Conservation (phyloP, 2,888 invertebrate species). For the Parelbella ahira region DNA sequence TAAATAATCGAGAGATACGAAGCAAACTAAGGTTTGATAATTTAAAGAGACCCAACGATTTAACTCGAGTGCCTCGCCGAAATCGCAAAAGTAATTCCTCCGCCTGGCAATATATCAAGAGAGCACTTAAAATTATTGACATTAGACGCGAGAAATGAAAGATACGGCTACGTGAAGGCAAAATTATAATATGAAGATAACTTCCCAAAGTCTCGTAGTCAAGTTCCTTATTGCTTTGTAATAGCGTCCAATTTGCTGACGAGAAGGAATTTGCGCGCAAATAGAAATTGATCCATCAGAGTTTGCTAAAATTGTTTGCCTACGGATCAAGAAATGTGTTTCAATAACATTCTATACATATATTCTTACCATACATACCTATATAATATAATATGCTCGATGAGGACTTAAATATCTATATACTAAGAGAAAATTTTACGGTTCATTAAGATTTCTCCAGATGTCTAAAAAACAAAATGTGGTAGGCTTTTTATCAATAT, state of each 20-base stretch:
- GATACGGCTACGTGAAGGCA: slow-evolving; percentile 34
- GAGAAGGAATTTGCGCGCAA: slow-evolving; percentile 13
- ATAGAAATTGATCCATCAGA: slow-evolving; percentile 24
- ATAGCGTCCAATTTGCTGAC: slow-evolving; percentile 22
- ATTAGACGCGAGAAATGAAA: slow-evolving; percentile 38
- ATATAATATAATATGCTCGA: no score
- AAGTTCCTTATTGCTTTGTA: slow-evolving; percentile 13
- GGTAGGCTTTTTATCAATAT: slow-evolving; percentile 15
- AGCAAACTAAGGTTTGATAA: slow-evolving; percentile 43
- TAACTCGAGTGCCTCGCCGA: slow-evolving; percentile 38
- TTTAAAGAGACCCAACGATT: slow-evolving; percentile 39
- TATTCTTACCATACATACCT: no score
- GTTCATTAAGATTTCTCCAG: slow-evolving; percentile 17
- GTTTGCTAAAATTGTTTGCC: slow-evolving; percentile 25
- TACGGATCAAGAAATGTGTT: slow-evolving; percentile 23
- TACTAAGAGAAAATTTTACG: slow-evolving; percentile 11
- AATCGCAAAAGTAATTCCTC: slow-evolving; percentile 38
- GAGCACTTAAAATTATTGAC: slow-evolving; percentile 60
- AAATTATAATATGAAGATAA: slow-evolving; percentile 35
- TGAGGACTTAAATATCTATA: no score
- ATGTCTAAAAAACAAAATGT: slow-evolving; percentile 15
- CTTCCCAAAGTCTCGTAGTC: slow-evolving; percentile 2
- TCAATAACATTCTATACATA: slow-evolving; percentile 19
- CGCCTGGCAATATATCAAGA: slow-evolving; percentile 62
- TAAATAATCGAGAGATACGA: slow-evolving; percentile 38